Evolutionary conservation across 2,113 vertebrate genomes (phyloP), one percentile per base, ranked within the genome.

Genomic region (Tyto alba): DNA sequence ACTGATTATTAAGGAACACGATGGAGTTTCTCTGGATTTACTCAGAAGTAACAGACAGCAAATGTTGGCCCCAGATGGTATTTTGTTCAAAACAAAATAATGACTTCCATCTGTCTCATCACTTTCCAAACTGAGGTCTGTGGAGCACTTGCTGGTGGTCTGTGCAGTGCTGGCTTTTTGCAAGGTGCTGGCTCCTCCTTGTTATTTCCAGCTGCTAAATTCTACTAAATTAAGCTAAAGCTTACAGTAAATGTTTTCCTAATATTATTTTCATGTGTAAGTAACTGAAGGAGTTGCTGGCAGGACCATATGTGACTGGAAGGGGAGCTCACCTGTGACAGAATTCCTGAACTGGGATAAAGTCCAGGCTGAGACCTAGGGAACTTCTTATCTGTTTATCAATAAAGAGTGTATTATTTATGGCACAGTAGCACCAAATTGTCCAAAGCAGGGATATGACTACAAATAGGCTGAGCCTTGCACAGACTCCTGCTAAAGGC

Each of bases 21-120:
- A 66, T 68, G 83, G 92, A 91, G 83, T 93, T 96, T 76, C 86
- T 94, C 94, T 97, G 95, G 90, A 93, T 97, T 92, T 85, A 76
- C 80, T 94, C 92, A 95, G 55, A 90, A 90, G 67, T 90, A 92
- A 94, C 79, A 96, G 92, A 92, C 80, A 95, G 90, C 56, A 94
- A 93, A 82, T 69, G 89, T 72, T 93, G 86, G 89, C 36, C 86
- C 88, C 92, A 93, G 90, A 93, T 95, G 95, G 90, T 96, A 79
- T 96, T 97, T 89, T 91, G 80, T 89, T 96, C 72, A 95, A 96
- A 97, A 95, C 94, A 95, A 94, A 95, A 93, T 95, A 97, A 96
- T 93, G 56, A 84, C 45, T 96, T 95, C 95, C 96, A 97, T 96
- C 86, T 97, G 96, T 71, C 86, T 92, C 89, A 80, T 84, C 85